Base-by-base conservation (phyloP, 37 sponge, comb jelly and placozoan genomes). In the Haliclona indistincta region DNA sequence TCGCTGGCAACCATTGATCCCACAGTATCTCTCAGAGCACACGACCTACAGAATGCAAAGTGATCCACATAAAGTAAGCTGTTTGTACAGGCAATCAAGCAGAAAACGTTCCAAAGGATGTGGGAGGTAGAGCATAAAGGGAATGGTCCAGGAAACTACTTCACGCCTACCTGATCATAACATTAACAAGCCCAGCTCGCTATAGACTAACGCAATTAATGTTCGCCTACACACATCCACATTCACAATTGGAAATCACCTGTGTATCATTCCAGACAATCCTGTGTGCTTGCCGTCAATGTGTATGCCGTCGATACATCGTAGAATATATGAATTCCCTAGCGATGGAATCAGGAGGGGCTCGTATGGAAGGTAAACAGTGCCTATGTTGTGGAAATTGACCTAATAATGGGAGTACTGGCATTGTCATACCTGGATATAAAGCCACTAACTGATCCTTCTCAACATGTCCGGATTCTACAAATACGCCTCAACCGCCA, bases 211-310 rank as follows among this genome's bases (percentile, higher is more conserved):
- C n/a, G n/a, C n/a, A n/a, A n/a, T n/a, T n/a, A n/a, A n/a, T n/a
- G n/a, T n/a, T n/a, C n/a, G 34, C 71, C 43, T 55, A 55, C 73
- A 73, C 58, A 73, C 58, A 54, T 53, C 35, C 73, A 54, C 58
- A 73, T 53, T 25, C 70, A 69, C 70, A 69, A 45, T 35, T 25
- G 10, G n/a, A n/a, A n/a, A 54, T 32, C 43, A 89, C 84, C 71
- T 89, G 81, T 76, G 87, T 13, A 92, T 82, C 60, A 34, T 32
- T 35, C 63, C 45, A 4, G 94, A 93, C 28, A 93, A 32, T 0
- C 86, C 86, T 29, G 63, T 74, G 78, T 80, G 36, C 43, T 74
- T 75, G 6, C 94, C 94, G 64, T 93, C 94, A 77, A 93, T 71
- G 45, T 77, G 64, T 53, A 84, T 55, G 3, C 94, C 89, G 77